These are phyloP conservation scores for Phyllotis vaccarum DNA, from an alignment of 2,797 vertebrate species.

Conservation along the genomic window DNA sequence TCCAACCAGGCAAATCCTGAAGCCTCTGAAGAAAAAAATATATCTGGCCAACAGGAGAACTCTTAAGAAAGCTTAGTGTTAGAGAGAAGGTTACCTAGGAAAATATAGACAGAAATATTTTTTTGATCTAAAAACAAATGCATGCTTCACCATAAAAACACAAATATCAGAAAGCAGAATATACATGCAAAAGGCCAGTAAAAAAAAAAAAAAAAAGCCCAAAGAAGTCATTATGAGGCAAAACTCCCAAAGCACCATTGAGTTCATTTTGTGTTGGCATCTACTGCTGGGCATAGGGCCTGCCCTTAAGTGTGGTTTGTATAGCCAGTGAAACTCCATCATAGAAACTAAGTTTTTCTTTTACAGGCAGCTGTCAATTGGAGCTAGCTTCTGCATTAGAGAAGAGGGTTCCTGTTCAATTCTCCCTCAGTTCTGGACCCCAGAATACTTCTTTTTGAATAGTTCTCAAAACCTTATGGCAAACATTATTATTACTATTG, in stretches of 20 bases:
- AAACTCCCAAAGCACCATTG: neutral
- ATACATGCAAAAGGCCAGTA: neutral
- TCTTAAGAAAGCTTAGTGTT: constrained; percentile 69
- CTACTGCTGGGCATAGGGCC: neutral
- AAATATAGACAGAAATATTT: constrained; percentile 65
- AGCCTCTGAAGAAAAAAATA: constrained; percentile 68
- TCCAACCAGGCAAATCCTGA: constrained; percentile 77
- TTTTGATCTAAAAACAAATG: constrained; percentile 70
- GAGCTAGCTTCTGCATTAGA: neutral
- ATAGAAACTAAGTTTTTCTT: neutral
- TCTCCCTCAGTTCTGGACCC: neutral
- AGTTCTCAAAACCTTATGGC: constrained; percentile 21
- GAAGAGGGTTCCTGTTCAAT: neutral
- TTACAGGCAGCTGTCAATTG: neutral
- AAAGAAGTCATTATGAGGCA: neutral
- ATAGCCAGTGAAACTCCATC: neutral
- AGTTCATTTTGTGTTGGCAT: neutral
- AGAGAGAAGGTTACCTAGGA: constrained; percentile 71
- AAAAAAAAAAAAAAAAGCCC: neutral
- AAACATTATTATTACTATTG: constrained; percentile 59
- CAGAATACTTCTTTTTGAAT: neutral
- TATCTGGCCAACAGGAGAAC: constrained; percentile 64
- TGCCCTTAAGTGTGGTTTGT: neutral
- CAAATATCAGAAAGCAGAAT: neutral
- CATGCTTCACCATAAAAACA: constrained; percentile 58